Base-by-base conservation (phyloP, 2,113 vertebrate genomes). In the Chionodraco myersi region DNA sequence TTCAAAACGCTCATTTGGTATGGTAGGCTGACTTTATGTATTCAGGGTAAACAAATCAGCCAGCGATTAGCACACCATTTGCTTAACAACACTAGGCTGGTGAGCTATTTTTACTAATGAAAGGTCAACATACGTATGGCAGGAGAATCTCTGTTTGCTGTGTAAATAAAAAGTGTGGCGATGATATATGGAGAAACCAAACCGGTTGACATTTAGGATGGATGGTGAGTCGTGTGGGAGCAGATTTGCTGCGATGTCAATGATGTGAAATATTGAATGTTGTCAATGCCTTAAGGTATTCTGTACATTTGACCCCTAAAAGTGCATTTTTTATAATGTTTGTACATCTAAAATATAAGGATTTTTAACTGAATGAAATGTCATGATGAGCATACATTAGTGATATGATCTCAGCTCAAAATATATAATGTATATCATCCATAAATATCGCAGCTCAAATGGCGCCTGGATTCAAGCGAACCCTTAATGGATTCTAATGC, bases 401-500 rank as follows among this genome's bases (percentile, higher is more conserved):
- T 10, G 15, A 79, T 49, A 11, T 4, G 6, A 76, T 45, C 69
- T 13, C 10, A 57, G 16, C 5, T 47, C 26, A 70, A 51, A 41
- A 72, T 26, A 60, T 21, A 72, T 45, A 45, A 77, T 63, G 68
- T 26, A 60, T 21, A 72, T 49, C 52, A 77, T 63, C 66, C 75
- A 65, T 66, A 69, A 76, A 84, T 75, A 78, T 79, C 18, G 10
- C 4, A 61, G 58, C 60, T 73, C 45, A 72, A 81, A 76, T 71
- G 75, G 76, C 49, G 18, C 36, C 65, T 79, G 79, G 60, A 83
- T 77, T 82, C 11, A 62, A 34, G 52, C 10, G 21, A 78, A 73
- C 72, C 67, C 68, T 48, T 86, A 88, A 85, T 89, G 90, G 88
- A 79, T 85, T 86, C 47, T 67, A 71, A 82, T 73, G 44, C 68